phyloP scores from a whole-genome alignment of 30 jellyfish, hydroid and myxozoan species.

The Aurelia coerulea region DNA sequence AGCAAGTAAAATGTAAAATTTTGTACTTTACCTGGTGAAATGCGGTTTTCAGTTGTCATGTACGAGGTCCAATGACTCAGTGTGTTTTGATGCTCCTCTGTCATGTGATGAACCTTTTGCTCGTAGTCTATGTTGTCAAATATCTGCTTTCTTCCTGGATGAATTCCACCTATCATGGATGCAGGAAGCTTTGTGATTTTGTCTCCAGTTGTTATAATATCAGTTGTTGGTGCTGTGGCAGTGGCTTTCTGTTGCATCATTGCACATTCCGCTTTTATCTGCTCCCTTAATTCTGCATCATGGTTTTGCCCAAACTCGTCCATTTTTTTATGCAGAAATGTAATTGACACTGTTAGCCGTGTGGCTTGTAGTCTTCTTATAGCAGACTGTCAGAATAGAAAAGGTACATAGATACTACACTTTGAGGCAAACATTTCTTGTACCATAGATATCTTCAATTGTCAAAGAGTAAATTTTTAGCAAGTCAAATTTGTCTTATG shows the following conservation, averaged over 20 bases:
- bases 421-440: no score
- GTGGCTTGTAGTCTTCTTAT: not conserved
- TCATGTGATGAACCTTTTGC: slow-evolving; percentile 2
- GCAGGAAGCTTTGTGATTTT: not conserved
- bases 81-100: slow-evolving; percentile 6
- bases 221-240: no score
- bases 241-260: no score
- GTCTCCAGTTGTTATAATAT: no score
- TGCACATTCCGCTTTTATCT: no score
- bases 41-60: not conserved
- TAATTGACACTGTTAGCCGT: not conserved
- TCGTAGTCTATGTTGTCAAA: not conserved
- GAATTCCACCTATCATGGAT: not conserved
- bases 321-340: not conserved
- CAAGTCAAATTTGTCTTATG: no score
- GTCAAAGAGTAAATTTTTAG: no score
- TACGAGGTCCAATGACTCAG: not conserved
- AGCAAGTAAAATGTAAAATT: no score
- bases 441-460: no score
- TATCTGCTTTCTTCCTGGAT: not conserved
- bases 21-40: not conserved
- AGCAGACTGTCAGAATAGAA: not conserved
- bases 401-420: no score
- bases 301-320: not conserved
- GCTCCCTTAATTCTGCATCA: not conserved